These are phyloP conservation scores for Phyllostomus hastatus DNA, from an alignment of 2,113 vertebrate species.

Conservation along the genomic window DNA sequence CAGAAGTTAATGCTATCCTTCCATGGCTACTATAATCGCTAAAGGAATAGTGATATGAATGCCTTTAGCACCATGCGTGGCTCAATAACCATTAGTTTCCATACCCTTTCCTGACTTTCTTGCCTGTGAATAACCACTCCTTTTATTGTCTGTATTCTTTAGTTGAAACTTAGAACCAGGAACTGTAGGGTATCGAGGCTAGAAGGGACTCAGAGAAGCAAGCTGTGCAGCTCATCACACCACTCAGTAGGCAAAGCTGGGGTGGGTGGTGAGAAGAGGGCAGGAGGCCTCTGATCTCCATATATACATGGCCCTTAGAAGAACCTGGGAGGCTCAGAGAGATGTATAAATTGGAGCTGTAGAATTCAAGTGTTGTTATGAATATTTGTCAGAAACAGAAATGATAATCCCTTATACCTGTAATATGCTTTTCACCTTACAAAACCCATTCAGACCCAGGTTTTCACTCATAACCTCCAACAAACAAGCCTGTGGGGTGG, in stretches of 20 bases:
- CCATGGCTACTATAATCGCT: background rate
- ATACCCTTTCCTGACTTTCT: background rate
- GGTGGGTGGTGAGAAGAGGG: background rate
- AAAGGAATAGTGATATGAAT: background rate
- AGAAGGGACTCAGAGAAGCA: conserved; percentile 3
- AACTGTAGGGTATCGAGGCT: background rate
- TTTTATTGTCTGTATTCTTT: background rate
- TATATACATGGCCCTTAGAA: background rate
- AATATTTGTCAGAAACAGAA: background rate
- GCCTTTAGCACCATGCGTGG: background rate
- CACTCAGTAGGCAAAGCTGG: background rate
- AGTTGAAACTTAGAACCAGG: background rate
- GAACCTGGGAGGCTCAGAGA: background rate
- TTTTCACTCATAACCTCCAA: background rate
- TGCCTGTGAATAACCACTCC: background rate
- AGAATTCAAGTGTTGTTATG: background rate
- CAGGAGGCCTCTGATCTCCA: background rate
- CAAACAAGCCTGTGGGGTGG: background rate
- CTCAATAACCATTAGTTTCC: background rate
- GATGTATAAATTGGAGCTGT: background rate
- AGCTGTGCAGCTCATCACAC: background rate
- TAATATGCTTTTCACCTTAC: background rate
- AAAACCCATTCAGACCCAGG: background rate
- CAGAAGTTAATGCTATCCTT: background rate
- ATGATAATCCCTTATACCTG: background rate